Evolutionary conservation across 2,113 vertebrate genomes (phyloP).

Genomic region (Petroica traversi): DNA sequence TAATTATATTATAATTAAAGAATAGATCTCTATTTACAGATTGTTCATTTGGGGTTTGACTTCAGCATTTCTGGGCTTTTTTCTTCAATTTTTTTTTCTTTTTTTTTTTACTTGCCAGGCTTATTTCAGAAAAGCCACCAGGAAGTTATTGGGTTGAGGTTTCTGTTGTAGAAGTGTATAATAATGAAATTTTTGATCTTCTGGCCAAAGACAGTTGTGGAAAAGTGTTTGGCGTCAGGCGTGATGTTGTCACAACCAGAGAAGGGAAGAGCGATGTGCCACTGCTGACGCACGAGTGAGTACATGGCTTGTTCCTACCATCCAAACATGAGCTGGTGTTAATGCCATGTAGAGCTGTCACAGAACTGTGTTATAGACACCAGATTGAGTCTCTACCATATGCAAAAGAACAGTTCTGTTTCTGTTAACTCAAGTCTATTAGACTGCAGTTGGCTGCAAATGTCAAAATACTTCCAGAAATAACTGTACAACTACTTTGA

Average conservation of each 20-base stretch:
- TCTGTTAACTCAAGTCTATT: background rate
- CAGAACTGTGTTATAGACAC: background rate
- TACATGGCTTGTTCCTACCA: background rate
- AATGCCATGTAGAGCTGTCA: background rate
- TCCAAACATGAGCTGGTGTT: background rate
- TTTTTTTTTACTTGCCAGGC: slow-evolving; percentile 58
- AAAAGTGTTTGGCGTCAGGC: slow-evolving; percentile 34
- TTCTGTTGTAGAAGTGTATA: slow-evolving; percentile 85
- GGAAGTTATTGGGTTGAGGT: slow-evolving; percentile 76
- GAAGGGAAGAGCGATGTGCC: slow-evolving; percentile 74
- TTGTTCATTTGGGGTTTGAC: background rate
- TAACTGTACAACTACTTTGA: background rate
- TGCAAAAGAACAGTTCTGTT: background rate
- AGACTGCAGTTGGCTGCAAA: background rate
- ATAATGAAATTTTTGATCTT: slow-evolving; percentile 85
- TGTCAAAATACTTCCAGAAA: background rate
- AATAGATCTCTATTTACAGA: background rate
- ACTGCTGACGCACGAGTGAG: slow-evolving; percentile 75
- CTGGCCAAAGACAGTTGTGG: slow-evolving; percentile 76
- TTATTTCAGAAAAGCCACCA: slow-evolving; percentile 80
- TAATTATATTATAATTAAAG: background rate
- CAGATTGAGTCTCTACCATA: background rate
- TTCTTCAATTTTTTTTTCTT: background rate
- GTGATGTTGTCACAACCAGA: slow-evolving; percentile 75
- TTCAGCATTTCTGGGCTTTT: background rate